Evolutionary conservation across 2,113 vertebrate genomes (phyloP).

Genomic region (Ophthalmolycus amberensis): DNA sequence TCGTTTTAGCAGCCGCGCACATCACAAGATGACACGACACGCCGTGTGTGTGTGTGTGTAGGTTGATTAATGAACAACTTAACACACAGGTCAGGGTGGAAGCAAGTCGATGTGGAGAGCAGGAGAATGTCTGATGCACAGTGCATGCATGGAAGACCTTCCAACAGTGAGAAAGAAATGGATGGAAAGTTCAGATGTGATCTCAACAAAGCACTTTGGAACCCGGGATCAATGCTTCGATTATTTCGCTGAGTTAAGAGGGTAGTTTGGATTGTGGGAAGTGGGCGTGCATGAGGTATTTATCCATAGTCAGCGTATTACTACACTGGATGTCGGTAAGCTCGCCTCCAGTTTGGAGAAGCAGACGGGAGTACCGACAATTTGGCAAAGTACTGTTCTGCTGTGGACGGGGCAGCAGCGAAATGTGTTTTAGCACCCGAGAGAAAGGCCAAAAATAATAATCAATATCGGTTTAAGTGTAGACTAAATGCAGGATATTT

Average conservation of each 20-base stretch:
- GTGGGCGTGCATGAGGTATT: not conserved
- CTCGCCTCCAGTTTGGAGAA: no score
- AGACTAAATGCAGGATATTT: no score
- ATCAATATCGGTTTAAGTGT: no score
- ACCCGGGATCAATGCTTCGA: not conserved
- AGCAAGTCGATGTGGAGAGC: not conserved
- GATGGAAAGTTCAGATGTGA: not conserved
- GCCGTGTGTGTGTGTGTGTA: not conserved
- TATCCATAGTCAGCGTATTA: not conserved
- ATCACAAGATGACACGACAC: conserved; percentile 5
- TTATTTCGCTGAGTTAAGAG: not conserved
- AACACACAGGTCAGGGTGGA: not conserved
- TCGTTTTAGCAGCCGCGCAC: not conserved
- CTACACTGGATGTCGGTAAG: no score
- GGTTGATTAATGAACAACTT: conserved; percentile 4
- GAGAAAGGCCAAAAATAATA: no score
- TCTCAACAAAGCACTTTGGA: conserved; percentile 7
- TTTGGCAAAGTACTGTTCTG: no score
- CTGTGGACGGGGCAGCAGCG: no score
- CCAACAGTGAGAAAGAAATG: not conserved
- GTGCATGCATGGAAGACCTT: not conserved
- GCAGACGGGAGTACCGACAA: no score
- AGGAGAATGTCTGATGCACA: not conserved
- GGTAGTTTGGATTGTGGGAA: not conserved
- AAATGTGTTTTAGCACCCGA: no score